Conservation (phyloP, 1,140 invertebrate species). For the Cheumatopsyche charites region DNA sequence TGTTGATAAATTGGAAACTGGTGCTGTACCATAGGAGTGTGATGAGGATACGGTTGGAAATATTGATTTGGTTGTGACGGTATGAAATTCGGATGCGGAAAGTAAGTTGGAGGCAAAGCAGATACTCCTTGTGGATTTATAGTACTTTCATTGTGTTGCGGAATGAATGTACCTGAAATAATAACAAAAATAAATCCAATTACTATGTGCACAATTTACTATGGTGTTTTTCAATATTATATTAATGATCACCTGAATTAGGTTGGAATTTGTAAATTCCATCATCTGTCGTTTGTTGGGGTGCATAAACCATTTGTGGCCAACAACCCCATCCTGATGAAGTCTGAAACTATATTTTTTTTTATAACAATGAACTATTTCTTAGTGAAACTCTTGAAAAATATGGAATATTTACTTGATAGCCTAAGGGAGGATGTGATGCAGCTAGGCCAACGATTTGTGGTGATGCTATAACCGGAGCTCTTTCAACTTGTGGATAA, state of each 20-base stretch:
- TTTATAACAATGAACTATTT: background rate
- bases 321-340: conserved; percentile 37
- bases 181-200: conserved; percentile 4
- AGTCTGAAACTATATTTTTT: conserved; percentile 26
- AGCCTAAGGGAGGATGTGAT: conserved; percentile 22
- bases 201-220: too few species aligned
- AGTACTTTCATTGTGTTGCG: background rate
- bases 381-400: background rate
- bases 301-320: conserved; percentile 33
- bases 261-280: conserved; percentile 28
- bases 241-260: conserved; percentile 9
- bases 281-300: conserved; percentile 24
- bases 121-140: conserved; percentile 1
- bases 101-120: conserved; percentile 6
- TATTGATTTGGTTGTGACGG: conserved; percentile 14
- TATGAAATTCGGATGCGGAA: conserved; percentile 26
- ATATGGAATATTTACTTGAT: conserved; percentile 26
- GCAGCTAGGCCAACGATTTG: background rate
- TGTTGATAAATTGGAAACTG: conserved; percentile 26
- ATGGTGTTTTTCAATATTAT: background rate
- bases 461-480: conserved; percentile 12
- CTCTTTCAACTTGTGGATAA: conserved; percentile 15
- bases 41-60: conserved; percentile 23
- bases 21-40: conserved; percentile 13
- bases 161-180: conserved; percentile 16